These are phyloP conservation scores for Chitala chitala DNA, from an alignment of 2,113 vertebrate species.

Conservation along the genomic window DNA sequence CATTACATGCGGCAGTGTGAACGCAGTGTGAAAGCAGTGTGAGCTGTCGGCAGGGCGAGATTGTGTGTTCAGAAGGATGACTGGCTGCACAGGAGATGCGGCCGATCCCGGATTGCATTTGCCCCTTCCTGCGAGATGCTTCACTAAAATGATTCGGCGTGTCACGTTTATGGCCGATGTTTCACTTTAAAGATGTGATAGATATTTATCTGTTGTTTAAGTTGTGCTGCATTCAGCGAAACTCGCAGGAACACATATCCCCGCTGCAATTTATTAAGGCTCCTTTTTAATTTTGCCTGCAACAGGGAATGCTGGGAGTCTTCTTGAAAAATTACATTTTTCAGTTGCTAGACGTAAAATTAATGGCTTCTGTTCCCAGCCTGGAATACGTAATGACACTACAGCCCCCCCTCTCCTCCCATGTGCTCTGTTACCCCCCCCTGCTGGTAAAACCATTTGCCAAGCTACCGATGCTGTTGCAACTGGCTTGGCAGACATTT, in stretches of 20 bases:
- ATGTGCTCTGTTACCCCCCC: too few relatives aligned
- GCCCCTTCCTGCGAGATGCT: neutral
- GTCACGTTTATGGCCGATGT: slow-evolving; percentile 4
- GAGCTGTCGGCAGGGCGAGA: too few relatives aligned
- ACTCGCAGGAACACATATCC: slow-evolving; percentile 41
- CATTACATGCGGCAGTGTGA: too few relatives aligned
- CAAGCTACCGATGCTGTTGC: too few relatives aligned
- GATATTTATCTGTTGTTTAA: slow-evolving; percentile 25
- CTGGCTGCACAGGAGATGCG: neutral
- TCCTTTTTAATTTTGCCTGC: slow-evolving; percentile 36
- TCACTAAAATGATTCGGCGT: slow-evolving; percentile 4
- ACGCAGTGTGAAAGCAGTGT: too few relatives aligned
- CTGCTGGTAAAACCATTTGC: too few relatives aligned
- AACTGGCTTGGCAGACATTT: too few relatives aligned
- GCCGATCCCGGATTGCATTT: neutral
- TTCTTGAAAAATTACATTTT: slow-evolving; percentile 50
- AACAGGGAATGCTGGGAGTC: slow-evolving; percentile 36
- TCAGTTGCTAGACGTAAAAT: slow-evolving; percentile 59
- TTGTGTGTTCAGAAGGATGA: too few relatives aligned
- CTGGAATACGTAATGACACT: too few relatives aligned
- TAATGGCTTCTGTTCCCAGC: slow-evolving; percentile 49
- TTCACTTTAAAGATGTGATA: slow-evolving; percentile 1
- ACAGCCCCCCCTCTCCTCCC: too few relatives aligned
- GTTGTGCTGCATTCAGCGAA: slow-evolving; percentile 22
- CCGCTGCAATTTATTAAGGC: slow-evolving; percentile 56